Conservation (phyloP, 2,888 invertebrate genomes). For the Temnothorax unifasciatus region DNA sequence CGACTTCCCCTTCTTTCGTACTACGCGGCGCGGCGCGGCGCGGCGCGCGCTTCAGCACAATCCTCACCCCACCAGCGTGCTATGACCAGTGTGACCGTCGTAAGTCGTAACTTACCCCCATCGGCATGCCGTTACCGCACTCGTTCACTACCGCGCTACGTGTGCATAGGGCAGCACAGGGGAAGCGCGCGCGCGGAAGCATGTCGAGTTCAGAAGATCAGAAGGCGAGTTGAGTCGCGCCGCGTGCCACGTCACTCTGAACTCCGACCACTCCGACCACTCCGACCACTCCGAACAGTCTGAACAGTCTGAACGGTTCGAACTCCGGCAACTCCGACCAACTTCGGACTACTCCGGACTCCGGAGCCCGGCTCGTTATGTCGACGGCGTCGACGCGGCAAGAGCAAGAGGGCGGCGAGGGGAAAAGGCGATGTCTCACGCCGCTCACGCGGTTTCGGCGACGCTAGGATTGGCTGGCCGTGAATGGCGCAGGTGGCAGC, state of each 20-base stretch:
- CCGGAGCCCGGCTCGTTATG: slow-evolving; percentile 7
- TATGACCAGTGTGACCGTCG: background rate
- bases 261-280: background rate
- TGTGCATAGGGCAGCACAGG: slow-evolving; percentile 8
- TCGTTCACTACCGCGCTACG: background rate
- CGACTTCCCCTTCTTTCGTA: slow-evolving; percentile 6
- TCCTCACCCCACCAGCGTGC: background rate
- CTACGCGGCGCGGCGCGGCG: too few relatives aligned
- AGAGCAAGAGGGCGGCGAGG: background rate
- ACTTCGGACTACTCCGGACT: background rate
- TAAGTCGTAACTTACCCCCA: background rate
- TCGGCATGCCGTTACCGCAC: background rate
- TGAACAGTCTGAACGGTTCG: too few relatives aligned
- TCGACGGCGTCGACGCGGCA: slow-evolving; percentile 5
- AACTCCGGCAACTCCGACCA: too few relatives aligned
- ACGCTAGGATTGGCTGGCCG: slow-evolving; percentile 57
- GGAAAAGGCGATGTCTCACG: slow-evolving; percentile 8
- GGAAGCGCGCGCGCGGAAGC: slow-evolving; percentile 22
- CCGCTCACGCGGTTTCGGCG: slow-evolving; percentile 51
- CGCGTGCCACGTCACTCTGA: too few relatives aligned
- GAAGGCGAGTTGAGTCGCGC: slow-evolving; percentile 2
- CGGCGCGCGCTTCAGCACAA: background rate
- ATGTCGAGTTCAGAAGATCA: slow-evolving; percentile 6
- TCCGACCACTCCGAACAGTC: too few relatives aligned
- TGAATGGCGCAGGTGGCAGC: slow-evolving; percentile 73